These are phyloP conservation scores for Etheostoma cragini DNA, from an alignment of 2,113 vertebrate genomes.

Conservation along the genomic window DNA sequence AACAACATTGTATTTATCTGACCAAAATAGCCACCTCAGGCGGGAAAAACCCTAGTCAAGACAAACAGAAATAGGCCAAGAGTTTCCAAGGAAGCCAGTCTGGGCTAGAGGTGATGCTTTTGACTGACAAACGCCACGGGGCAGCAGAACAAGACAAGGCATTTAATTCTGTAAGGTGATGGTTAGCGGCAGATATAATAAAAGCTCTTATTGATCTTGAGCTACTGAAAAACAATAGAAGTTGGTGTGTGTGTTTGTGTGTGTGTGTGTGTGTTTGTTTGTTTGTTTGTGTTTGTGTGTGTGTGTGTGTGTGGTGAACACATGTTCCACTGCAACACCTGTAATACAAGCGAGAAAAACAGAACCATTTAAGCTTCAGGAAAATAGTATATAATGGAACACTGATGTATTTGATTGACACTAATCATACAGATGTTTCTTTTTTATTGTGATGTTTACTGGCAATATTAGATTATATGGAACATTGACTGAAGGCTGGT, in stretches of 20 bases:
- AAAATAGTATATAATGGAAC: not conserved
- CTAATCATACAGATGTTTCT: not conserved
- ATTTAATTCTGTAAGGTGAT: constrained; percentile 39
- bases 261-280: too few species aligned
- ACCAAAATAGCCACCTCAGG: constrained; percentile 83
- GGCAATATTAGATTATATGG: not conserved
- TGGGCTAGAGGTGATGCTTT: constrained; percentile 65
- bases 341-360: not conserved
- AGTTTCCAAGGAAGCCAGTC: constrained; percentile 78
- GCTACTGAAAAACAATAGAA: constrained; percentile 1
- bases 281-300: too few species aligned
- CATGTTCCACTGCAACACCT: not conserved
- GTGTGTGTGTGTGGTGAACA: too few species aligned
- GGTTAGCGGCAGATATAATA: constrained; percentile 36
- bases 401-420: constrained; percentile 3
- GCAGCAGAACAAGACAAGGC: constrained; percentile 45
- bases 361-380: constrained; percentile 6
- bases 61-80: constrained; percentile 76
- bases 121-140: constrained; percentile 67
- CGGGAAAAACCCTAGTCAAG: constrained; percentile 82
- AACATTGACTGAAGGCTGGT: not conserved
- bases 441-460: not conserved
- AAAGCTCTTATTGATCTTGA: constrained; percentile 34
- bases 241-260: too few species aligned
- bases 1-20: constrained; percentile 84